phyloP scores from a whole-genome alignment of 37 sponge, comb jelly and placozoan species.

The Beroe forskalii region DNA sequence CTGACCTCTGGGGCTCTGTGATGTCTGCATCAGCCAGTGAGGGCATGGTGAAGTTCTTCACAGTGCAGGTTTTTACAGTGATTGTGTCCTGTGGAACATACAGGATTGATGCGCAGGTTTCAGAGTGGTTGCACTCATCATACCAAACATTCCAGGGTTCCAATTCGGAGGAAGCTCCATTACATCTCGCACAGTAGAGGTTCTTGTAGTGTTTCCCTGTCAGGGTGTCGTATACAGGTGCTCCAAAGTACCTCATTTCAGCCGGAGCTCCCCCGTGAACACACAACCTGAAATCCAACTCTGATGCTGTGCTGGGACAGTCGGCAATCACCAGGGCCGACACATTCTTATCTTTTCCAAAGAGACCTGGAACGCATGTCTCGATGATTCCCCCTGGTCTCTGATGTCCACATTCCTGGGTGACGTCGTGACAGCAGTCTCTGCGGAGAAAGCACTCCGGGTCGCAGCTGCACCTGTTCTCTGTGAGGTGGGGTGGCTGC shows the following conservation, averaged over 20 bases:
- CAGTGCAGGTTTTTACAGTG: conserved; percentile 23
- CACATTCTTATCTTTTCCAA: not conserved
- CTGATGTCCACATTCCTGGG: not conserved
- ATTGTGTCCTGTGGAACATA: not conserved
- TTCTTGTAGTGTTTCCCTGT: conserved; percentile 35
- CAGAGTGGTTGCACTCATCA: not conserved
- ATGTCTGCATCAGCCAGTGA: not conserved
- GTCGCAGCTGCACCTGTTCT: not conserved
- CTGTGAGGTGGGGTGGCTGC: not conserved
- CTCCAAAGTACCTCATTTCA: conserved; percentile 13
- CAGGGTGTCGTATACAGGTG: conserved; percentile 16
- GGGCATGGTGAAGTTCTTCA: conserved; percentile 35
- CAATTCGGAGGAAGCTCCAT: not conserved
- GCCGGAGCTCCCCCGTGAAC: not conserved
- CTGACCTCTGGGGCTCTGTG: not conserved
- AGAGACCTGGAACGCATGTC: not conserved
- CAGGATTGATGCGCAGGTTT: not conserved
- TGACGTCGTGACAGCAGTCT: conserved; percentile 39
- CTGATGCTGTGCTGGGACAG: not conserved
- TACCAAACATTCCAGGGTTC: conserved; percentile 41
- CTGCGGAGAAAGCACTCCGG: not conserved
- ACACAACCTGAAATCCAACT: not conserved
- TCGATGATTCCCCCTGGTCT: not conserved
- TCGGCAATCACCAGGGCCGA: conserved; percentile 22
- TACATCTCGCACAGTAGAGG: conserved; percentile 33